Percentiles rank a stretch among this genome's conserved stretches.
Evolutionary conservation across 2,797 vertebrate species (phyloP).

Genomic region (Chaetophractus vellerosus): DNA sequence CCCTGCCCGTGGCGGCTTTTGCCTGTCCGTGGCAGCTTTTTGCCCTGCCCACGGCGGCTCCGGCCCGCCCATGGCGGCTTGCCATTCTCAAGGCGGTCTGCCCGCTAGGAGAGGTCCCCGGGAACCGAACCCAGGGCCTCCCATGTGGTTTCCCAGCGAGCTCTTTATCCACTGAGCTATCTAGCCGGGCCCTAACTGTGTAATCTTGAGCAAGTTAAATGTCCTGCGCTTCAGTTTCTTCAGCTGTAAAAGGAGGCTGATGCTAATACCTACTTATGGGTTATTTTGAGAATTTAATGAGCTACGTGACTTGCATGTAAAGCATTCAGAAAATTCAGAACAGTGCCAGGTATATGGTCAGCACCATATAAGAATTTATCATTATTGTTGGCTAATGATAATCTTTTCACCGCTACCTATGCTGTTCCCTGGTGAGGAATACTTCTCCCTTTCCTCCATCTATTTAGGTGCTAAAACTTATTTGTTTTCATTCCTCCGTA

Average conservation of each 20-base stretch:
- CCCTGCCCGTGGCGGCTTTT: no score
- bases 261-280: not conserved
- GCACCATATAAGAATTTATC: not conserved
- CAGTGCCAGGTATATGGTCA: not conserved
- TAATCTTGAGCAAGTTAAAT: not conserved
- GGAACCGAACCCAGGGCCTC: no score
- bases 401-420: not conserved
- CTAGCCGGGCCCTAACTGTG: no score
- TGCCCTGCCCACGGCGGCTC: no score
- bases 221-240: not conserved
- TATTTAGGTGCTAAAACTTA: constrained; percentile 20
- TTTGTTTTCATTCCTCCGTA: not conserved
- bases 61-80: no score
- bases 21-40: no score
- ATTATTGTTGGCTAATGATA: not conserved
- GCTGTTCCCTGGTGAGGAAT: not conserved
- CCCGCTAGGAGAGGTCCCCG: no score
- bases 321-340: not conserved
- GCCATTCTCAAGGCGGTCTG: no score
- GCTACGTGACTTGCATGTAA: not conserved
- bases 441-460: not conserved
- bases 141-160: no score
- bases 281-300: constrained; percentile 40
- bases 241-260: not conserved
- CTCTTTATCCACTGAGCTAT: no score